phyloP scores from a whole-genome alignment of 2,888 invertebrate genomes.

The Macrophya annulata region DNA sequence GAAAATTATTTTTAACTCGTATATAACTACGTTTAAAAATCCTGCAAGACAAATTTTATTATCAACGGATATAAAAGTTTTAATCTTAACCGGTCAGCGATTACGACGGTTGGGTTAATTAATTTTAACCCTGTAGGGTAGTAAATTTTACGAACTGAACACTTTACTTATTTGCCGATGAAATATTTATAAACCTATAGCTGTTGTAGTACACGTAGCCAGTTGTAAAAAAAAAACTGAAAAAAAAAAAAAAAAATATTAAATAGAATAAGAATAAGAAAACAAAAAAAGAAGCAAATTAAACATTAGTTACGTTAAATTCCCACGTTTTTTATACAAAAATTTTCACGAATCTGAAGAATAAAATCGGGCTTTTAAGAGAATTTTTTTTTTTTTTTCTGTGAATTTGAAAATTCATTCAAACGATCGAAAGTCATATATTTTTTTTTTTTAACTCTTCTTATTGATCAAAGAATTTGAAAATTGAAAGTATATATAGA shows the following conservation, averaged over 20 bases:
- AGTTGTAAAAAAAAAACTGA: neutral
- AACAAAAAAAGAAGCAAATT: no score
- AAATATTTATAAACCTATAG: conserved; percentile 39
- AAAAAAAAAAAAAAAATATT: neutral
- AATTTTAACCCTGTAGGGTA: conserved; percentile 38
- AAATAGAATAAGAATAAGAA: neutral
- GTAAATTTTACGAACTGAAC: conserved; percentile 36
- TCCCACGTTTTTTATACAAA: neutral
- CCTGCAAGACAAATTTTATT: conserved; percentile 43
- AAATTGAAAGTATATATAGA: no score
- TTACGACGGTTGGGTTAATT: conserved; percentile 47
- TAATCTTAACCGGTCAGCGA: conserved; percentile 48
- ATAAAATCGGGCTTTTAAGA: no score
- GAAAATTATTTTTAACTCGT: neutral
- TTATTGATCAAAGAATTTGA: no score
- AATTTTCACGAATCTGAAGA: no score
- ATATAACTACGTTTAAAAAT: no score
- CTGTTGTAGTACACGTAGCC: neutral
- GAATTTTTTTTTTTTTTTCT: no score
- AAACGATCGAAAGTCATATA: no score
- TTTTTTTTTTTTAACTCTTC: no score
- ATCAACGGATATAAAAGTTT: conserved; percentile 41
- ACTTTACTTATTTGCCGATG: conserved; percentile 29
- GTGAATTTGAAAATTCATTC: no score
- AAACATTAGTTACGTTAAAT: neutral